Evolutionary conservation across 2,797 vertebrate genomes (phyloP).

Genomic region (Labroides dimidiatus): DNA sequence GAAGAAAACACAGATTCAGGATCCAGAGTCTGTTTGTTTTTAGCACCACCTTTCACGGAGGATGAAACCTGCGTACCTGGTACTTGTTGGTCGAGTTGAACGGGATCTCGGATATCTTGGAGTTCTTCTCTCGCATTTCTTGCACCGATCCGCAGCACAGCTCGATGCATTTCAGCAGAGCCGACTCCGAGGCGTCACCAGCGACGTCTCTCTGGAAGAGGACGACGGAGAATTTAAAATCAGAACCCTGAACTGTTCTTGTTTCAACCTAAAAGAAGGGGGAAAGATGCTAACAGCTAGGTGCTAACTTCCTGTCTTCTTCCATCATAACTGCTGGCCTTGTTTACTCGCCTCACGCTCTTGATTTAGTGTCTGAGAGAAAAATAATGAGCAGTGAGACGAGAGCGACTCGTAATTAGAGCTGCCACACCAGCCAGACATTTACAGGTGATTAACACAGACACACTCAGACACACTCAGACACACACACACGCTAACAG

Average conservation of each 20-base stretch:
- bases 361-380: constrained; percentile 17
- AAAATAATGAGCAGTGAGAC: constrained; percentile 41
- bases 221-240: not conserved
- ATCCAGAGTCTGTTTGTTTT: too few relatives aligned
- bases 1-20: too few relatives aligned
- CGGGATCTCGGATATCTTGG: constrained; percentile 93
- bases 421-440: constrained; percentile 33
- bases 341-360: constrained; percentile 37
- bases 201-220: constrained; percentile 90
- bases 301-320: constrained; percentile 14
- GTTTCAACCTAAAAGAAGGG: not conserved
- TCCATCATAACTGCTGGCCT: constrained; percentile 29
- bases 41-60: too few relatives aligned
- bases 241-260: not conserved
- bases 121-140: constrained; percentile 88
- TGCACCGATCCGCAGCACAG: constrained; percentile 94
- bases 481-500: constrained; percentile 2
- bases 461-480: not conserved
- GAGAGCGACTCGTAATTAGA: constrained; percentile 53
- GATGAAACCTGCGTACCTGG: constrained; percentile 86
- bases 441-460: constrained; percentile 58
- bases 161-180: constrained; percentile 95
- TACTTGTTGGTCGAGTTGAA: constrained; percentile 99
- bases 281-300: constrained; percentile 6
- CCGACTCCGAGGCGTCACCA: constrained; percentile 95